Conservation (phyloP, 2,113 vertebrate species). For the Pluvialis apricaria region DNA sequence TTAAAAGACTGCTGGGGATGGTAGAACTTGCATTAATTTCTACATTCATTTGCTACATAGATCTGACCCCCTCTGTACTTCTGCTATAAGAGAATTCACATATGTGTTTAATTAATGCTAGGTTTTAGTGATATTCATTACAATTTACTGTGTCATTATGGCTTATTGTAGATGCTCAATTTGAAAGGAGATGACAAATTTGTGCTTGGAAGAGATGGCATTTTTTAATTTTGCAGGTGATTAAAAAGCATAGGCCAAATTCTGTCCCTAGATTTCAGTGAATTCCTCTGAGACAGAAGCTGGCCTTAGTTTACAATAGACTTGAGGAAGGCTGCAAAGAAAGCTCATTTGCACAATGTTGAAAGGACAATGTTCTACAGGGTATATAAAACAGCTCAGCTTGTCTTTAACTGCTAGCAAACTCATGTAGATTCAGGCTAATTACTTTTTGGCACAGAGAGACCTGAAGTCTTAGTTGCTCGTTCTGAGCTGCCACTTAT, state of each 20-base stretch:
- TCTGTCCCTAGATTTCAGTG: not conserved
- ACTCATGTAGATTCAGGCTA: constrained; percentile 1
- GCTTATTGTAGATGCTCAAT: not conserved
- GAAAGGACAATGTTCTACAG: not conserved
- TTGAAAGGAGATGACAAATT: not conserved
- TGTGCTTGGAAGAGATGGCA: not conserved
- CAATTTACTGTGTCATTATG: not conserved
- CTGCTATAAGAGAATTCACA: not conserved
- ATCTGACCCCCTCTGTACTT: not conserved
- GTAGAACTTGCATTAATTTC: not conserved
- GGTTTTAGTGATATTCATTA: not conserved
- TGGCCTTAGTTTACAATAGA: not conserved
- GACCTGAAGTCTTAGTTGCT: not conserved
- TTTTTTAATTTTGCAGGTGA: constrained; percentile 37
- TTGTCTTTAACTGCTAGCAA: not conserved
- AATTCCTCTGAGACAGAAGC: not conserved
- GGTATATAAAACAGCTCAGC: not conserved
- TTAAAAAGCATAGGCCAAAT: not conserved
- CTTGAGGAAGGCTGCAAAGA: not conserved
- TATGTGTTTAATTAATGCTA: not conserved
- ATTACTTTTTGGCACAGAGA: constrained; percentile 34
- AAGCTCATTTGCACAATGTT: constrained; percentile 26
- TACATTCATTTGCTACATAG: not conserved
- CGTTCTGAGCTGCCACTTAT: not conserved
- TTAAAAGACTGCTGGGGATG: not conserved